Evolutionary conservation across 2,888 invertebrate species (phyloP), one percentile per base, ranked within the genome.

Genomic region (Entomobrya multifasciata): DNA sequence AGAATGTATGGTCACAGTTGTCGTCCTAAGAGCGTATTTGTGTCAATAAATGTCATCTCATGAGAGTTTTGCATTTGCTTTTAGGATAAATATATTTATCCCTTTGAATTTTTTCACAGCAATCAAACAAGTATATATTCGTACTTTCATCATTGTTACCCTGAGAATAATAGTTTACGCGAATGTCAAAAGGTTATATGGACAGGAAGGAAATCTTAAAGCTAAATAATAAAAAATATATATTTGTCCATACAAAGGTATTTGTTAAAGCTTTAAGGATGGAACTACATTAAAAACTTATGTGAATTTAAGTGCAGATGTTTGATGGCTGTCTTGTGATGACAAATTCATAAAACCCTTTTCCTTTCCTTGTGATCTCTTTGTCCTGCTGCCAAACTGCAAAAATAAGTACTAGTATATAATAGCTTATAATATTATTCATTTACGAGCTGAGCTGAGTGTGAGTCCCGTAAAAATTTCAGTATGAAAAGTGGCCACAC

Each of bases 401-500:
- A 76, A 55, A 76, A 41, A 55, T 20, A 20, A 57, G 10, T 13
- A 55, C 6, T n/a, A 49, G 27, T 27, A 49, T 5, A 17, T 47
- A 70, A 47, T 52, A 17, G 13, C 11, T 57, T 76, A 1, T 55
- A 76, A 76, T 30, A 36, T 22, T 76, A 41, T 36, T 22, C 57
- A 57, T 52, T 72, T 41, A 76, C 52, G 55, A 57, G 41, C 36
- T 5, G 22, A 57, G 15, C 8, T 1, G 52, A 20, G 30, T 52
- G 74, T 72, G 41, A 17, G 27, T 13, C 36, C 55, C 57, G 57
- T 76, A 76, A 76, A 57, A 41, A 20, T 74, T 55, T 30, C 52
- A 74, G 20, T 20, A 52, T 22, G 57, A 76, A 27, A 76, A 76
- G 76, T 76, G 76, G 76, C 76, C 76, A 76, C 76, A 76, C 76